Percentiles rank a stretch among this genome's conserved stretches.
Conservation (phyloP, 2,888 invertebrate species). For the Helicoverpa assulta region DNA sequence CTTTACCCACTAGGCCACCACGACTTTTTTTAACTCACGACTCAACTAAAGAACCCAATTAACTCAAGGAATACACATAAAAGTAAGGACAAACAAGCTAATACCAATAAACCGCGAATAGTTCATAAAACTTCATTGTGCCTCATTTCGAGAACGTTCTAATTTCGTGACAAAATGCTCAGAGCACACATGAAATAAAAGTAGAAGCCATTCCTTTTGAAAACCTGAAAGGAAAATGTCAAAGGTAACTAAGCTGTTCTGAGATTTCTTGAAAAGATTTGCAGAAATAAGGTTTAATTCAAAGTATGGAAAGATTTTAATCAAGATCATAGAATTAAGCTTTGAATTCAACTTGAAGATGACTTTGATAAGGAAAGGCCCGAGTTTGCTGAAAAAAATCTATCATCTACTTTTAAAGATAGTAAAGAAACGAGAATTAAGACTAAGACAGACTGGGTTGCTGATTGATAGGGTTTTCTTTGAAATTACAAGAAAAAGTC, state of each 20-base stretch:
- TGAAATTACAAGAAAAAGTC: too few relatives aligned
- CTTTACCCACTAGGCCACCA: too few relatives aligned
- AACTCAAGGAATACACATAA: background rate
- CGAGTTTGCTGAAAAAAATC: too few relatives aligned
- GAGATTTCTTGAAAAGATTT: background rate
- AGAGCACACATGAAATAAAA: background rate
- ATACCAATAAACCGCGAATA: background rate
- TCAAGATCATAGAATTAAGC: background rate
- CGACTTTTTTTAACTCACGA: too few relatives aligned
- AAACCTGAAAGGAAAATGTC: background rate
- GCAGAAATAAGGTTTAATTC: background rate
- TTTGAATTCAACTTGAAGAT: too few relatives aligned
- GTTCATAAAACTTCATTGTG: background rate
- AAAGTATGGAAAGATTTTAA: background rate
- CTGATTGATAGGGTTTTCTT: too few relatives aligned
- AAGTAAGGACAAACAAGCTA: background rate
- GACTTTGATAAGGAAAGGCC: too few relatives aligned
- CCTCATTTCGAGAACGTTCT: background rate
- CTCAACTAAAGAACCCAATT: background rate
- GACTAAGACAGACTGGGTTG: too few relatives aligned
- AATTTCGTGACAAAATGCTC: background rate
- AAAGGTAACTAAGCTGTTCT: background rate
- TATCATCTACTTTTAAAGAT: background rate
- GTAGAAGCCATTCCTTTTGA: background rate
- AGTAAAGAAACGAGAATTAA: background rate